A percentile compares a stretch with the other conserved stretches of the same genome.
Conservation (phyloP, 2,113 vertebrate species). For the Brevimyrus niger region DNA sequence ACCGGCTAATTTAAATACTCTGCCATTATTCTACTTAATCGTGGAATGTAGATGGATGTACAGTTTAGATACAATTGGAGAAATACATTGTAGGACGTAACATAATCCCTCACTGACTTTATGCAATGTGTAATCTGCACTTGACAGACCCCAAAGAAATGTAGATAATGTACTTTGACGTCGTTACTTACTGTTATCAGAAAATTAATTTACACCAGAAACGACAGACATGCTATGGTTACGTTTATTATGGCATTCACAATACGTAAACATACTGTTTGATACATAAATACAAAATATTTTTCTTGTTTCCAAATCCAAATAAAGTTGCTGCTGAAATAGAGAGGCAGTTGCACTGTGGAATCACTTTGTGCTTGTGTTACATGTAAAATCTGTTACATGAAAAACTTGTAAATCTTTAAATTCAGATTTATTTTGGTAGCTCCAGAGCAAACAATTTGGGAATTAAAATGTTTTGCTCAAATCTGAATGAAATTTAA, state of each 20-base stretch:
- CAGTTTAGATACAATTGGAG: neutral
- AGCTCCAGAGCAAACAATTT: too few relatives aligned
- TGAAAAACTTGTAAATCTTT: too few relatives aligned
- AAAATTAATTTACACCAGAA: neutral
- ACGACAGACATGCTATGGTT: neutral
- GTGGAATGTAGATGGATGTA: neutral
- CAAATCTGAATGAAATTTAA: neutral
- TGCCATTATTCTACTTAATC: neutral
- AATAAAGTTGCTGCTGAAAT: conserved; percentile 9
- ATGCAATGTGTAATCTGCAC: neutral
- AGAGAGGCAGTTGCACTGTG: neutral
- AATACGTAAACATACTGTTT: conserved; percentile 16
- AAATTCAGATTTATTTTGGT: neutral
- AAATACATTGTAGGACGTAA: neutral
- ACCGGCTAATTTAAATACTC: neutral
- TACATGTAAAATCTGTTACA: too few relatives aligned
- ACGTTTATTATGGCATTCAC: conserved; percentile 26
- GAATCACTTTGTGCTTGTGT: neutral
- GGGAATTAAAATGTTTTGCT: neutral
- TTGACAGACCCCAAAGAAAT: neutral
- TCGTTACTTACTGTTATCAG: neutral
- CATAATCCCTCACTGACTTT: neutral
- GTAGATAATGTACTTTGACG: neutral
- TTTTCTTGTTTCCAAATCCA: conserved; percentile 5
- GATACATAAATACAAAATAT: conserved; percentile 10